These are phyloP conservation scores for Ictalurus punctatus DNA, from an alignment of 2,113 vertebrate species.

Conservation along the genomic window DNA sequence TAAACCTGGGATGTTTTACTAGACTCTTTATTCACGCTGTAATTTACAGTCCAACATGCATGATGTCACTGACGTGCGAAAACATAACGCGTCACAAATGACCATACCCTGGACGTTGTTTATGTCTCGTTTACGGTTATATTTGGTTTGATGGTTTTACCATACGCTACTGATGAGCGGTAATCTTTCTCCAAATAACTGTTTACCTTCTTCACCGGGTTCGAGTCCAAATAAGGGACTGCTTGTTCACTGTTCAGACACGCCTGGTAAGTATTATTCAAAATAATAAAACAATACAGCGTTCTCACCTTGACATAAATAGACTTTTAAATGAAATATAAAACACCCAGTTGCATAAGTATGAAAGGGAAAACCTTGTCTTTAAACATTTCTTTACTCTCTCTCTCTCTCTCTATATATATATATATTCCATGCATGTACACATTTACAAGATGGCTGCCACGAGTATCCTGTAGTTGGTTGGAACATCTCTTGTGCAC, in stretches of 20 bases:
- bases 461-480: too few species aligned
- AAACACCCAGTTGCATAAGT: not conserved
- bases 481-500: not conserved
- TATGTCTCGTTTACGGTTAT: not conserved
- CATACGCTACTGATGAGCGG: not conserved
- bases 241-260: not conserved
- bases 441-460: too few species aligned
- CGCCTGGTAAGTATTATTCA: not conserved
- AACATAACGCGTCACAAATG: not conserved
- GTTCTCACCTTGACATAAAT: not conserved
- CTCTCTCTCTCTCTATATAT: too few species aligned
- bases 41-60: not conserved
- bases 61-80: not conserved
- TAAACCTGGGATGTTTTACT: not conserved
- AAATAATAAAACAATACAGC: not conserved
- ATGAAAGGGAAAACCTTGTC: not conserved
- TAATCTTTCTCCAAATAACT: conserved; percentile 22
- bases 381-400: not conserved
- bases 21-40: not conserved
- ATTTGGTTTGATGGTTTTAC: not conserved
- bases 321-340: not conserved
- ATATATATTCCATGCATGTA: not conserved
- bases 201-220: conserved; percentile 14
- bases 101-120: not conserved
- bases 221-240: not conserved